These are phyloP conservation scores for Euphonia xanthogaster DNA, from an alignment of 2,797 vertebrate species.

Conservation along the genomic window DNA sequence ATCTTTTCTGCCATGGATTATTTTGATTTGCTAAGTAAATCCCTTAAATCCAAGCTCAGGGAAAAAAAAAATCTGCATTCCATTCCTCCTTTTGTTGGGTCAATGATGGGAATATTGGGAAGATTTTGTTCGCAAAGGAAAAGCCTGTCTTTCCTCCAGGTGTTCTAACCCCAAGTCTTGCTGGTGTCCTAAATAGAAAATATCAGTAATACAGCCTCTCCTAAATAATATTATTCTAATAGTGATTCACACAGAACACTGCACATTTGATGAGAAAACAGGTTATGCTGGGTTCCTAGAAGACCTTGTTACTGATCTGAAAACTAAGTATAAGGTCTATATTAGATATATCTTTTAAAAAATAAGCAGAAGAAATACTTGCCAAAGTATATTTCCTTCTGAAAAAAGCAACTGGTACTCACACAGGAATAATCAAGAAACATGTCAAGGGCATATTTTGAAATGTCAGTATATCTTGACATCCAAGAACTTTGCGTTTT, in stretches of 20 bases:
- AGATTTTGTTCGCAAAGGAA: not conserved
- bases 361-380: not conserved
- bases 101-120: not conserved
- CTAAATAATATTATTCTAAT: not conserved
- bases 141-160: not conserved
- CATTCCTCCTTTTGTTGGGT: not conserved
- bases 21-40: not conserved
- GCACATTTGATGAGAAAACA: not conserved
- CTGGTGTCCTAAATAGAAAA: not conserved
- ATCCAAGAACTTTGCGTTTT: not conserved
- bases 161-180: not conserved
- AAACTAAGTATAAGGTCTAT: not conserved
- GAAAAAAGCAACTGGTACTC: not conserved
- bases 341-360: not conserved
- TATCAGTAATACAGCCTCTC: not conserved
- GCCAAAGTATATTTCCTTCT: not conserved
- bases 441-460: not conserved
- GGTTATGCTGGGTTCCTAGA: not conserved
- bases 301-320: not conserved
- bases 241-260: not conserved
- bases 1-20: not conserved
- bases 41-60: not conserved
- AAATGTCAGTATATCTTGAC: not conserved
- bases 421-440: not conserved
- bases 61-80: fast-evolving